Percentiles rank a stretch among this genome's conserved stretches.
These are phyloP conservation scores for Canis aureus DNA, from an alignment of 2,113 vertebrate genomes.

Conservation along the genomic window DNA sequence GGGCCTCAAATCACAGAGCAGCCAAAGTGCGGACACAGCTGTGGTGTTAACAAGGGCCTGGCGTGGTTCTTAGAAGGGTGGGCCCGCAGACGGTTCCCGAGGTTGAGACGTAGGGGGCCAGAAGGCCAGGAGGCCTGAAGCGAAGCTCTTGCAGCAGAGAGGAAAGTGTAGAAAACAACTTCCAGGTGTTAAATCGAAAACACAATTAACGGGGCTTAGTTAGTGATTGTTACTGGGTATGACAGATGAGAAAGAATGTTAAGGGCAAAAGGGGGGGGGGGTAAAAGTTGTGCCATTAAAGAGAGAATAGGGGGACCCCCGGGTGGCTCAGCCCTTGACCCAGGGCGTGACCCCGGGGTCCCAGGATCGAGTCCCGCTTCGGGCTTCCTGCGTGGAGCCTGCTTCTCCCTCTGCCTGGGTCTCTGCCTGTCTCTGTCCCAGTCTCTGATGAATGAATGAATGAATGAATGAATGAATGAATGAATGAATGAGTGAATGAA, in stretches of 20 bases:
- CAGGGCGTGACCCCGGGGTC: too few species aligned
- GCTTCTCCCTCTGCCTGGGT: too few species aligned
- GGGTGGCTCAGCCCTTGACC: too few species aligned
- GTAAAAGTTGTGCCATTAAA: background rate
- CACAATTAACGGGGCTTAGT: background rate
- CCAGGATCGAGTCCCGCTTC: too few species aligned
- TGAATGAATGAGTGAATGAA: too few species aligned
- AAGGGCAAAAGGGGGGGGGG: background rate
- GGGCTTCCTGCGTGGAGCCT: too few species aligned
- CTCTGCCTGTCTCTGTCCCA: too few species aligned
- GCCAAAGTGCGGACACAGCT: background rate
- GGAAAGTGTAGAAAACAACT: background rate
- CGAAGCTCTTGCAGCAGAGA: background rate
- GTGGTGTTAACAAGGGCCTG: background rate
- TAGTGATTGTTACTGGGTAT: background rate
- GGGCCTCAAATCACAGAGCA: background rate
- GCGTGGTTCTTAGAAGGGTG: background rate
- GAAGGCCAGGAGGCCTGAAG: background rate
- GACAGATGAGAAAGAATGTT: background rate
- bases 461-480: too few species aligned
- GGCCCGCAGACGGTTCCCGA: background rate
- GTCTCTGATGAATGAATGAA: too few species aligned
- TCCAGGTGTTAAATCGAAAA: background rate
- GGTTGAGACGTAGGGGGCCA: background rate
- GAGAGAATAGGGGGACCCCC: background rate